Conservation (phyloP, 2,113 vertebrate species). For the Pteropus alecto region DNA sequence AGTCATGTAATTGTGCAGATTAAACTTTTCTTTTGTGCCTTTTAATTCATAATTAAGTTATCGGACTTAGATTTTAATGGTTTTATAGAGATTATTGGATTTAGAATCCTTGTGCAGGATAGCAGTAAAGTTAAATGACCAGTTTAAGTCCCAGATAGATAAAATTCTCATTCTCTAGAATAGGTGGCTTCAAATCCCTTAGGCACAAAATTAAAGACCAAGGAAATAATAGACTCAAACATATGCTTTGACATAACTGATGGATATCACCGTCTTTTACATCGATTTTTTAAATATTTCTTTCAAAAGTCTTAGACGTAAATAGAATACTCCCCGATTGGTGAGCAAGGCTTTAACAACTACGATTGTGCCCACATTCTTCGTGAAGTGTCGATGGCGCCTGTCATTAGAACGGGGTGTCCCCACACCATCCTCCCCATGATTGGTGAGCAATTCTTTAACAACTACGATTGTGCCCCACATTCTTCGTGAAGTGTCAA, state of each 20-base stretch:
- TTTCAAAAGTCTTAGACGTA: slow-evolving; percentile 39
- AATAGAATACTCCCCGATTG: background rate
- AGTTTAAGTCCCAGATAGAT: slow-evolving; percentile 46
- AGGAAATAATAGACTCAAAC: slow-evolving; percentile 49
- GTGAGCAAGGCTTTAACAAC: background rate
- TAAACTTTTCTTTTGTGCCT: background rate
- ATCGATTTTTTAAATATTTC: slow-evolving; percentile 21
- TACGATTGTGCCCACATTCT: background rate
- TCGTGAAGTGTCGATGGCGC: background rate
- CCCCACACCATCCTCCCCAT: accelerated
- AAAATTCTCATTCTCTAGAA: slow-evolving; percentile 41
- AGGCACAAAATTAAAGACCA: slow-evolving; percentile 43
- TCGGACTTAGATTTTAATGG: slow-evolving; percentile 56
- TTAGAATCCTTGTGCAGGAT: slow-evolving; percentile 66
- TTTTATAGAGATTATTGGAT: slow-evolving; percentile 62
- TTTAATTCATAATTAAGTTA: slow-evolving; percentile 47
- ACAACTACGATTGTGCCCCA: background rate
- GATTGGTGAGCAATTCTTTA: background rate
- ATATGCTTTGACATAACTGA: background rate
- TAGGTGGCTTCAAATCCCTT: slow-evolving; percentile 39
- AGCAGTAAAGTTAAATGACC: slow-evolving; percentile 62
- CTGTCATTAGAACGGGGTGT: background rate
- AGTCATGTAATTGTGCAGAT: background rate
- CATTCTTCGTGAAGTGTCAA: background rate
- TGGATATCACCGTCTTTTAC: background rate